phyloP scores from a whole-genome alignment of 2,113 vertebrate species.

The Antigone vipio region DNA sequence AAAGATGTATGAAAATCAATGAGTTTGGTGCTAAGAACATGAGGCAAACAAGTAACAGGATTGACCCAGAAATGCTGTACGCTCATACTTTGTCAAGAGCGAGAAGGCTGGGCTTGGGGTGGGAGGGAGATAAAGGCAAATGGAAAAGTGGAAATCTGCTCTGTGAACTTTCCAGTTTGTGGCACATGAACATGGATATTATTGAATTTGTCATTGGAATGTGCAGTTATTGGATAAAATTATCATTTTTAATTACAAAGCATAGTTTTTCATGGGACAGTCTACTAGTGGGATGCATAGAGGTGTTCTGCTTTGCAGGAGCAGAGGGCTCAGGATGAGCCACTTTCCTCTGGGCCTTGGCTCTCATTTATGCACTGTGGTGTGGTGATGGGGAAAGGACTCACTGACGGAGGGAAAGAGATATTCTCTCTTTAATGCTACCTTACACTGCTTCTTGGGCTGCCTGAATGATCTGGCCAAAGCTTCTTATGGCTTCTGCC shows the following conservation, averaged over 20 bases:
- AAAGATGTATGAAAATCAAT: slow-evolving; percentile 20
- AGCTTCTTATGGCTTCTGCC: not conserved
- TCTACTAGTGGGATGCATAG: not conserved
- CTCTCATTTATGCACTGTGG: not conserved
- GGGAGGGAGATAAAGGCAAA: not conserved
- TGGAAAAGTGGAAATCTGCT: not conserved
- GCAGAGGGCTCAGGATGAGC: not conserved
- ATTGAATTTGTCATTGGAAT: not conserved
- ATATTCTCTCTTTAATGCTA: not conserved
- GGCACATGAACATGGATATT: not conserved
- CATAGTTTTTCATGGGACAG: not conserved
- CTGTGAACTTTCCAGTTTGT: not conserved
- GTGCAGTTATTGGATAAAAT: not conserved
- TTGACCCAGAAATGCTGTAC: not conserved
- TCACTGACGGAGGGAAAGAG: not conserved
- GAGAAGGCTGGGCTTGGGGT: not conserved
- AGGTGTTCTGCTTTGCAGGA: not conserved
- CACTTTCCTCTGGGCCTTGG: not conserved
- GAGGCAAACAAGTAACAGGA: not conserved
- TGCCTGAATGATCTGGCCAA: not conserved
- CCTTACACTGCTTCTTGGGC: not conserved
- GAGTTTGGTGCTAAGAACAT: not conserved
- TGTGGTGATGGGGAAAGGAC: accelerated
- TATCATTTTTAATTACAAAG: not conserved
- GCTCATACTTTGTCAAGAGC: not conserved